Conservation (phyloP, 2,888 invertebrate species). For the Metallyticus violacea region DNA sequence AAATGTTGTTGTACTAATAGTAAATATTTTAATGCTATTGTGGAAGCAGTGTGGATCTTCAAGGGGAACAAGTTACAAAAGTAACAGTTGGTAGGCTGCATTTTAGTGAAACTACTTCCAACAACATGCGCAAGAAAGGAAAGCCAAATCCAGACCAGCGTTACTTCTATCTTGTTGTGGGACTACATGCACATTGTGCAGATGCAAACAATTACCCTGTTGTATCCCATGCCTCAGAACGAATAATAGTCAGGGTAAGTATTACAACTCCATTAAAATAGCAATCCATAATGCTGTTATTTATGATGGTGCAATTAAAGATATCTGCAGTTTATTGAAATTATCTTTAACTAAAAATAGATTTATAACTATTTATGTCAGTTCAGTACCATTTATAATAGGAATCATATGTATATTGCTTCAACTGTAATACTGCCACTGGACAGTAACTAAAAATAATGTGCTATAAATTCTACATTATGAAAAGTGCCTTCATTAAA, state of each 20-base stretch:
- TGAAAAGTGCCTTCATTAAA: too few species aligned
- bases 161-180: conserved; percentile 93
- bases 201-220: conserved; percentile 74
- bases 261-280: background rate
- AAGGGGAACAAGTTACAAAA: conserved; percentile 84
- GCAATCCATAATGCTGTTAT: too few species aligned
- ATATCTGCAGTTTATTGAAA: too few species aligned
- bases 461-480: too few species aligned
- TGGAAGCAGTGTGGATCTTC: conserved; percentile 70
- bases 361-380: too few species aligned
- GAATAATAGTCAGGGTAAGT: conserved; percentile 92
- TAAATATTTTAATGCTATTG: background rate
- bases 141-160: conserved; percentile 98
- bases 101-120: conserved; percentile 97
- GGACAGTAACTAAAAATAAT: too few species aligned
- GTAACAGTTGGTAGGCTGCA: conserved; percentile 95
- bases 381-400: too few species aligned
- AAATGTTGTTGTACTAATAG: background rate
- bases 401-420: too few species aligned
- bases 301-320: too few species aligned
- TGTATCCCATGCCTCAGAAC: conserved; percentile 87
- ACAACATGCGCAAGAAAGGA: conserved; percentile 98
- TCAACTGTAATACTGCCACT: too few species aligned
- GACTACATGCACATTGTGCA: conserved; percentile 82
- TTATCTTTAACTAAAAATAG: too few species aligned